These are phyloP conservation scores for Cotesia congregata DNA, from an alignment of 2,888 invertebrate genomes.

Conservation along the genomic window DNA sequence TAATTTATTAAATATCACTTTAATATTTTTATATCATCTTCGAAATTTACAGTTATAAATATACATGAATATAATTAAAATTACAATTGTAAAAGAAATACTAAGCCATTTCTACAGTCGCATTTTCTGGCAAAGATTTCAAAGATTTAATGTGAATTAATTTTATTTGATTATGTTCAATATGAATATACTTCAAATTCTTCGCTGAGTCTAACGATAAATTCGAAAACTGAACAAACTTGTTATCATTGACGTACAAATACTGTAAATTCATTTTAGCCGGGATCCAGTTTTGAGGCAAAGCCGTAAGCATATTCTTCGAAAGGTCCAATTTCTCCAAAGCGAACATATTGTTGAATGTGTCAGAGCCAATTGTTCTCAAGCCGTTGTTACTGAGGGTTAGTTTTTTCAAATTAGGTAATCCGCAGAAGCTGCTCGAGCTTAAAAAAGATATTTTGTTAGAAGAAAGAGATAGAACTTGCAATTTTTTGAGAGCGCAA, in stretches of 20 bases:
- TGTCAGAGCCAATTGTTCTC: background rate
- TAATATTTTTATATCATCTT: too few relatives aligned
- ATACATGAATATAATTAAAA: background rate
- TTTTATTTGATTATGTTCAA: background rate
- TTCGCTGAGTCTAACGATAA: background rate
- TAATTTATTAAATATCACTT: too few relatives aligned
- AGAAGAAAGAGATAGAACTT: background rate
- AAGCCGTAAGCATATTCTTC: background rate
- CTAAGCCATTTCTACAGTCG: background rate
- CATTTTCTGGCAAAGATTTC: background rate
- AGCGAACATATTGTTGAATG: background rate
- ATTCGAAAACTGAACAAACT: background rate
- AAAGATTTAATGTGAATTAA: background rate
- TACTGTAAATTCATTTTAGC: background rate
- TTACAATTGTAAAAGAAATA: background rate
- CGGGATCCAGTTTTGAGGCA: background rate
- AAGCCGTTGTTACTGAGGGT: background rate
- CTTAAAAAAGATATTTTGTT: background rate
- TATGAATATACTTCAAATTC: background rate
- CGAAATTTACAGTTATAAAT: background rate
- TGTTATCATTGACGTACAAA: conserved; percentile 2
- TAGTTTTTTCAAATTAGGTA: background rate
- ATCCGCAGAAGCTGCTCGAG: background rate
- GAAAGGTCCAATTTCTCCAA: background rate
- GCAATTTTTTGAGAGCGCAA: background rate